Conservation (phyloP, 2,113 vertebrate genomes). For the Phasianus colchicus region DNA sequence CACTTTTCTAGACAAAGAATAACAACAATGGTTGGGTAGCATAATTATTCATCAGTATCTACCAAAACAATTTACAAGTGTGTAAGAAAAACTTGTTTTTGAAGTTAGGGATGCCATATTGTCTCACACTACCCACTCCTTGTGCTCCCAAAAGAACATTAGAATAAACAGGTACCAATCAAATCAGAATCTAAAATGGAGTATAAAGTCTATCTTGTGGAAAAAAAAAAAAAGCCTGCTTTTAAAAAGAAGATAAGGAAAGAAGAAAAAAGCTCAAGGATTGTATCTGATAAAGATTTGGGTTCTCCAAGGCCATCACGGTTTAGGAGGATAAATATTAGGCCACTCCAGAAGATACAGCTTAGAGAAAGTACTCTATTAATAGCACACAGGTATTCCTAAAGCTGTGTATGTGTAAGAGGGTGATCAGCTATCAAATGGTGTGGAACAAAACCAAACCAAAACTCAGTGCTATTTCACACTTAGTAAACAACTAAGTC, state of each 20-base stretch:
- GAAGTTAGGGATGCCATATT: neutral
- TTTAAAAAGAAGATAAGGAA: neutral
- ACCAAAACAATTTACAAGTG: neutral
- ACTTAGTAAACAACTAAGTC: neutral
- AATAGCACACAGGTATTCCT: neutral
- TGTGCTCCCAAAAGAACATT: neutral
- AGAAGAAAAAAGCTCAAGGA: neutral
- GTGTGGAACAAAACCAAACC: neutral
- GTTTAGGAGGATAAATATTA: neutral
- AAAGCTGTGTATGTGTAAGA: neutral
- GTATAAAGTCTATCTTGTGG: neutral
- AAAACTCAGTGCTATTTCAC: neutral
- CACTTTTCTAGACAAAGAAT: neutral
- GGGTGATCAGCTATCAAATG: neutral
- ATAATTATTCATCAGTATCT: neutral
- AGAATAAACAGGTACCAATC: neutral
- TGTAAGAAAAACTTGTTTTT: neutral
- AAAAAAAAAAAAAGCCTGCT: neutral
- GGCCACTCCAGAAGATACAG: neutral
- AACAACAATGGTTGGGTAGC: neutral
- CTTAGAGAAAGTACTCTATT: neutral
- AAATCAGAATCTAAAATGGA: neutral
- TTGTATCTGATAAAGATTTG: neutral
- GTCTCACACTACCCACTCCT: neutral
- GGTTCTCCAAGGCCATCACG: neutral